Base-by-base conservation (phyloP, 2,888 invertebrate genomes). In the Lymantria dispar region DNA sequence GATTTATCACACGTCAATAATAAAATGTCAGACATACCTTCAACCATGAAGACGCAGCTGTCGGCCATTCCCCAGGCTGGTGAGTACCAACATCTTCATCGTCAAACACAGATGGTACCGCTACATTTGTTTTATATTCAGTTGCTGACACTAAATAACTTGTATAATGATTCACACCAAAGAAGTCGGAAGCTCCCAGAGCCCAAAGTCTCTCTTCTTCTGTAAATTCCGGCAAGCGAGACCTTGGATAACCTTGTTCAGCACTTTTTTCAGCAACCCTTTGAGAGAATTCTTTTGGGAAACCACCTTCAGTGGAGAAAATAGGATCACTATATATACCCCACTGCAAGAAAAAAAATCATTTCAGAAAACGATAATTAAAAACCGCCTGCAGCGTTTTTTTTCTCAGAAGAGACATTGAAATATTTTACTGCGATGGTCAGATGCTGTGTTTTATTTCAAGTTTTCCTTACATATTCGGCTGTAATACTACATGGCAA, bases 121-220 rank as follows among this genome's bases (percentile, higher is more conserved):
- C 47, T 7, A 60, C 13, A 0, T 55, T 22, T 0, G 8, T n/a
- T 11, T 68, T 67, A 14, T 76, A 46, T 10, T 78, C 63, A 0
- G 69, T 67, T 0, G 79, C 78, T 0, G 82, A 78, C 10, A 82
- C 47, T 1, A 75, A 38, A 0, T n/a, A 73, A 0, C 92, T 76
- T 0, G 94, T 93, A 71, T 96, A 96, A 52, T 94, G 92, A 66
- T 96, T 96, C 2, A 96, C 80, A 0, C 95, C 85, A 12, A 85
- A 74, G 70, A 85, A 87, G 50, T 87, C 87, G 0, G 68, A 58
- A 1, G 80, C 49, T 3, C 87, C 87, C 45, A 59, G 74, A 0
- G 77, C 73, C 0, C 74, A 69, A 0, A 54, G 54, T 7, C 60
- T 67, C 72, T 92, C 89, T 48, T 83, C 78, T 11, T 71, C 62